A percentile compares a stretch with the other conserved stretches of the same genome.
phyloP scores from a whole-genome alignment of 2,888 invertebrate genomes.

The Rhamnusium bicolor region DNA sequence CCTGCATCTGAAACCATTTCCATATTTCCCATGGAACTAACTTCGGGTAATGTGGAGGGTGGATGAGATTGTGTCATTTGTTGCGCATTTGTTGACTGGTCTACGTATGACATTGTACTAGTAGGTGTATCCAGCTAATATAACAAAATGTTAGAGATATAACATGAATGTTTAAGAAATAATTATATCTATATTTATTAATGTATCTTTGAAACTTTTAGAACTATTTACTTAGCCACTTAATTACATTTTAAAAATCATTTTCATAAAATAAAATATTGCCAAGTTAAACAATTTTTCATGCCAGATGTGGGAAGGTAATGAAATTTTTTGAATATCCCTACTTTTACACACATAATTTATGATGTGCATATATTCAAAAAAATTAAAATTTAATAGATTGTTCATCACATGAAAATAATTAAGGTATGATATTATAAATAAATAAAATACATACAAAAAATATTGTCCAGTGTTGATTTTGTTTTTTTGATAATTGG shows the following conservation, averaged over 20 bases:
- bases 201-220: slow-evolving; percentile 2
- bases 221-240: not conserved
- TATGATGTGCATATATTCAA: no score
- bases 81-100: slow-evolving; percentile 58
- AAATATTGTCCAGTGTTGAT: no score
- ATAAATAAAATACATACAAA: no score
- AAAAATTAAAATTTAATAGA: no score
- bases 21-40: slow-evolving; percentile 56
- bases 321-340: not conserved
- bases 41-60: slow-evolving; percentile 61
- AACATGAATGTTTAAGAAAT: slow-evolving; percentile 21
- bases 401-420: no score
- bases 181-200: not conserved
- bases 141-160: slow-evolving; percentile 1
- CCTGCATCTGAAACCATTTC: slow-evolving; percentile 70
- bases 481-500: no score
- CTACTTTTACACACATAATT: no score
- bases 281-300: not conserved
- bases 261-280: not conserved
- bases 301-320: not conserved
- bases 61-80: slow-evolving; percentile 63
- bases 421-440: no score
- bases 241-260: not conserved
- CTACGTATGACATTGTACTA: slow-evolving; percentile 55
- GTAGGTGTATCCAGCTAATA: slow-evolving; percentile 32